Percentiles rank a stretch among this genome's conserved stretches.
Evolutionary conservation across 1,140 invertebrate species (phyloP).

Genomic region (Drosophila sproati): DNA sequence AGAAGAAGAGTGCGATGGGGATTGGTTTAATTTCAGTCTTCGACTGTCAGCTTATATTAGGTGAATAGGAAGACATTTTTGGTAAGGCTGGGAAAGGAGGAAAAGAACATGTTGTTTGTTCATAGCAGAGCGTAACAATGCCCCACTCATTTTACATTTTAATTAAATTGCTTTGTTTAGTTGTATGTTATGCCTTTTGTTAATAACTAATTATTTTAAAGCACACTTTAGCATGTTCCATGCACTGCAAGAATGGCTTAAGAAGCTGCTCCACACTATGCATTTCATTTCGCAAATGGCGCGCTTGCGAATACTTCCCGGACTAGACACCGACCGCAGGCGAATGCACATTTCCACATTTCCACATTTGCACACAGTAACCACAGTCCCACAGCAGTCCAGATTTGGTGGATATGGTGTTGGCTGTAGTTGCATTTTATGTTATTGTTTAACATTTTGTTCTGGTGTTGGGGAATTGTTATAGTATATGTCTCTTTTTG

Average conservation of each 20-base stretch:
- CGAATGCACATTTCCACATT: slow-evolving; percentile 6
- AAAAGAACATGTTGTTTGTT: not conserved
- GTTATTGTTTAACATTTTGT: slow-evolving; percentile 36
- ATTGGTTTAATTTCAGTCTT: slow-evolving; percentile 2
- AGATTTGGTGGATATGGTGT: slow-evolving; percentile 14
- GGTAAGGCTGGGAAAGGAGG: not conserved
- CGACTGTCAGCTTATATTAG: not conserved
- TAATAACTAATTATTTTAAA: not conserved
- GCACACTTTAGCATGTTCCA: not conserved
- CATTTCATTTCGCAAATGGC: slow-evolving; percentile 63
- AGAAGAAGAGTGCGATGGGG: not conserved
- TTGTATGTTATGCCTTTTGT: not conserved
- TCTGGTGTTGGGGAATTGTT: slow-evolving; percentile 30
- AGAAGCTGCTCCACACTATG: not conserved
- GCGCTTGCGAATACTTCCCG: slow-evolving; percentile 20
- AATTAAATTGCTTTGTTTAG: not conserved
- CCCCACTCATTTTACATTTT: too few relatives aligned
- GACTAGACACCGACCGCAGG: slow-evolving; percentile 1
- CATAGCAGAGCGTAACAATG: not conserved
- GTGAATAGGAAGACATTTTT: not conserved
- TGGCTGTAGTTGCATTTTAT: slow-evolving; percentile 33
- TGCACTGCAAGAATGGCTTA: not conserved
- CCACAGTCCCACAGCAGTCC: not conserved
- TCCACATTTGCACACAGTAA: slow-evolving; percentile 6
- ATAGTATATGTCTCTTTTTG: slow-evolving; percentile 49